These are phyloP conservation scores for Cryptus viduatorius DNA, from an alignment of 2,888 invertebrate species.

Conservation along the genomic window DNA sequence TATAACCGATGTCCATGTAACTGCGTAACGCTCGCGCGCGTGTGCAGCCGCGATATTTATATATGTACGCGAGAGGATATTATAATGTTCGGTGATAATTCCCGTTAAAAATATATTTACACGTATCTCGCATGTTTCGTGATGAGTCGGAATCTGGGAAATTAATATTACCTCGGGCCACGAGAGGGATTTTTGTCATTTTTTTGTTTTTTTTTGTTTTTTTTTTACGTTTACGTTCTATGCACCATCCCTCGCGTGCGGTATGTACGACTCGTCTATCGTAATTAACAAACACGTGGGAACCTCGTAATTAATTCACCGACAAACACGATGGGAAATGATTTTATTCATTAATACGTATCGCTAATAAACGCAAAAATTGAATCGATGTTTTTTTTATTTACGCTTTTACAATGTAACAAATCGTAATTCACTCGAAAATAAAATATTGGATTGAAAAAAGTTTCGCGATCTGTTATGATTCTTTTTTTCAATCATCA, in stretches of 20 bases:
- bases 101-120: conserved; percentile 50
- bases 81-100: conserved; percentile 38
- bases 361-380: background rate
- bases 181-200: conserved; percentile 8
- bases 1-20: conserved; percentile 3
- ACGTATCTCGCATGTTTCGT: conserved; percentile 4
- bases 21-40: background rate
- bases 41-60: too few species aligned
- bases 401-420: background rate
- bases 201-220: background rate
- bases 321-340: too few species aligned
- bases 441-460: background rate
- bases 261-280: background rate
- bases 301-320: too few species aligned
- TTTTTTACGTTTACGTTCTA: background rate
- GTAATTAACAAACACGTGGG: too few species aligned
- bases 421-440: background rate
- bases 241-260: background rate
- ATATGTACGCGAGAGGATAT: background rate
- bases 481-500: too few species aligned
- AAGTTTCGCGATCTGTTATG: background rate
- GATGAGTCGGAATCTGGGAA: conserved; percentile 25
- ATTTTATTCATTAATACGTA: too few species aligned
- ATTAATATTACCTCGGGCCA: conserved; percentile 49
- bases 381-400: background rate